Percentiles rank a stretch among this genome's conserved stretches.
phyloP scores from a whole-genome alignment of 2,797 vertebrate genomes.

The Amazona finschi region DNA sequence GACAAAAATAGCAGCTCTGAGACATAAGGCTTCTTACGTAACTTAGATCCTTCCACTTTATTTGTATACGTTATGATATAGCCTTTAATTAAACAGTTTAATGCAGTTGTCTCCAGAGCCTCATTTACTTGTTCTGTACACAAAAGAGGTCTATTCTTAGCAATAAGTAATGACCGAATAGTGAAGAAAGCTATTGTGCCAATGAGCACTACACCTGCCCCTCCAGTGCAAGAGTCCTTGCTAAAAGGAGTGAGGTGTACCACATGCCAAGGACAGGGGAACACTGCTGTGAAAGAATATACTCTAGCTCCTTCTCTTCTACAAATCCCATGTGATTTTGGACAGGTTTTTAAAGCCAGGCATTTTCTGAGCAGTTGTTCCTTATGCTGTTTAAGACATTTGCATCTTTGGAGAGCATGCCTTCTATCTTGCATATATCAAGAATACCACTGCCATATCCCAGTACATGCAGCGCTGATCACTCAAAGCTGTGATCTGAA shows the following conservation, averaged over 20 bases:
- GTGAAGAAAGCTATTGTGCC: neutral
- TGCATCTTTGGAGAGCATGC: neutral
- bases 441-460: neutral
- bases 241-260: neutral
- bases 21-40: neutral
- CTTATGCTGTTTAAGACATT: fast-evolving
- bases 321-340: neutral
- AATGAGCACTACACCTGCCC: neutral
- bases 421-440: neutral
- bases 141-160: conserved; percentile 18
- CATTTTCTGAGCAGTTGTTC: neutral
- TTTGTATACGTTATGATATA: neutral
- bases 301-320: neutral
- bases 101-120: conserved; percentile 3
- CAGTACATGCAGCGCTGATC: neutral
- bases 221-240: neutral
- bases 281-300: neutral
- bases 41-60: neutral
- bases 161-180: neutral
- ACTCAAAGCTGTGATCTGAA: neutral
- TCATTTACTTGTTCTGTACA: neutral
- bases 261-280: neutral
- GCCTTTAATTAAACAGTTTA: conserved; percentile 14
- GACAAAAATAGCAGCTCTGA: conserved; percentile 28
- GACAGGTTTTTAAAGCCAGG: neutral